Evolutionary conservation across 2,888 invertebrate genomes (phyloP), one percentile per base, ranked within the genome.

Genomic region (Clepsis dumicolana): DNA sequence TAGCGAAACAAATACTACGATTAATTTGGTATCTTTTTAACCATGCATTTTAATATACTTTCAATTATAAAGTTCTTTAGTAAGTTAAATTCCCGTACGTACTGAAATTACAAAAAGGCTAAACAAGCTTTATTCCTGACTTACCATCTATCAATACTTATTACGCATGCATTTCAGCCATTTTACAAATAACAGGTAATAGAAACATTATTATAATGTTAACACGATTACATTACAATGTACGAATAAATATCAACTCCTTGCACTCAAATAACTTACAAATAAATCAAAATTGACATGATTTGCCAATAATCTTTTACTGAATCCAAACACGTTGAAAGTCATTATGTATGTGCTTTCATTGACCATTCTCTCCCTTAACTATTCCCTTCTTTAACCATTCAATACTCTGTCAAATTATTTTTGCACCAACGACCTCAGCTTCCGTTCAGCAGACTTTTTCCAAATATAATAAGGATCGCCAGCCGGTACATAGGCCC

Each of bases 1-100:
- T 48, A 67, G 54, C 68, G 27, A 71, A 73, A 79, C 75, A 61
- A 70, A 74, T 76, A 77, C 62, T 59, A 70, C 65, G 48, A 29
- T 72, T 18, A 71, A 73, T 54, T 71, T n/a, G n/a, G 72, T 75
- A 73, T 77, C 52, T 7, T 50, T 63, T 50, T 57, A 53, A 61
- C 38, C 73, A 72, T 72, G 71, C 73, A 48, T 24, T 61, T 0
- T 18, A 27, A 24, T 56, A 65, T 16, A 5, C 4, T 70, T 66
- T 29, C 3, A 41, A 0, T 16, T 0, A 41, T n/a, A 41, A 41
- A 41, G 4, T 4, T 16, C 41, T 41, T 41, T 7, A 41, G 2
- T 41, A 5, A 16, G n/a, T 4, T 41, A n/a, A 1, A 41, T 7
- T 41, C 24, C n/a, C 18, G 10, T 25, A 1, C 8, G 8, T 25